Base-by-base conservation (phyloP, 2,113 vertebrate genomes). In the Hepsetus odoe region DNA sequence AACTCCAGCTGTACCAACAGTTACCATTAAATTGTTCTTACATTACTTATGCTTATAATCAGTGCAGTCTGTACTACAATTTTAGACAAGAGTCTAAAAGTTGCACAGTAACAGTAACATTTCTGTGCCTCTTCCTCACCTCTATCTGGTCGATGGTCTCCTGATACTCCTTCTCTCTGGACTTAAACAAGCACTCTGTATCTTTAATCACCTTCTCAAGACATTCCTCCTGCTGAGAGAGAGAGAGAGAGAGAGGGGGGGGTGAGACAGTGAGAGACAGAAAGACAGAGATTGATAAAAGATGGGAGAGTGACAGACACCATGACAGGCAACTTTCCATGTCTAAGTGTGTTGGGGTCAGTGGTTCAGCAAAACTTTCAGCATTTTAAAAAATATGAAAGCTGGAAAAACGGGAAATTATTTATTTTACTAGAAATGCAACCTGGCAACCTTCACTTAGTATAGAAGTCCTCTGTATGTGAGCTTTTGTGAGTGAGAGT, bases 71-170 rank as follows among this genome's bases (percentile, higher is more conserved):
- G 46, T 51, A 8, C 49, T 51, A 51, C 49, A 51, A 12, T 51
- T 20, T n/a, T 51, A 51, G 18, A 51, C 11, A 1, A 51, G 5
- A n/a, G 22, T 11, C 10, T 38, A 64, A 24, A 7, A 6, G 30
- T 26, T 51, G 26, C n/a, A 73, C 58, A 61, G n/a, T 22, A 64
- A 51, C 26, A 33, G 12, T 5, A 26, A 8, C 26, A 9, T 58
- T 22, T 28, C 53, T 14, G 16, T 42, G 11, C 55, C 8, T 44
- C 8, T 30, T 24, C 1, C 91, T 82, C 81, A 99, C 98, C 96
- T 99, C 98, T 76, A 99, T 99, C 89, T 99, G 97, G 92, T 92
- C 96, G 22, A 99, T 99, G 74, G 98, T 99, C 88, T 98, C 96
- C 84, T 99, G 98, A 88, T 99, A 99, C 77, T 99, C 97, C 83